A percentile compares a stretch with the other conserved stretches of the same genome.
These are phyloP conservation scores for Tetramorium simillimum DNA, from an alignment of 1,140 invertebrate species.

Conservation along the genomic window DNA sequence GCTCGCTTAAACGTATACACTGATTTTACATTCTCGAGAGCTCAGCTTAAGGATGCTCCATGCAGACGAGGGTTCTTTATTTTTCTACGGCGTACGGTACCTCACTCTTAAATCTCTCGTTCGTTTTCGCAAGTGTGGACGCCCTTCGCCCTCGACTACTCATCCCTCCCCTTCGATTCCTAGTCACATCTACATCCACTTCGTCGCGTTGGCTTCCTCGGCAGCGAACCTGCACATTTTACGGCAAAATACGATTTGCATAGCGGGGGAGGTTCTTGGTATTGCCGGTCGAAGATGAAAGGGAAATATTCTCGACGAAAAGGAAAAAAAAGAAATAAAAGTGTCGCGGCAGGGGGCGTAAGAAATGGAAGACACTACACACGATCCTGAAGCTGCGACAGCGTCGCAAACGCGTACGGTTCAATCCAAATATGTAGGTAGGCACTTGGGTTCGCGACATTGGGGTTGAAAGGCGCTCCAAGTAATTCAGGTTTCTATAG, in stretches of 20 bases:
- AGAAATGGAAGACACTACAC: conserved; percentile 46
- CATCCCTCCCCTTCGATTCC: conserved; percentile 31
- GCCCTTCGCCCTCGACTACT: conserved; percentile 22
- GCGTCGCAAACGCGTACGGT: conserved; percentile 53
- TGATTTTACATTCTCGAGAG: conserved; percentile 28
- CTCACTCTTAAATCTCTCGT: conserved; percentile 40
- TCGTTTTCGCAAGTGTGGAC: conserved; percentile 48
- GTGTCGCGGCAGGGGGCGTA: background rate
- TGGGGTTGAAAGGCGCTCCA: conserved; percentile 65
- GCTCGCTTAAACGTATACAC: conserved; percentile 22
- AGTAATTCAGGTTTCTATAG: conserved; percentile 73
- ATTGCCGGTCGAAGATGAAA: conserved; percentile 68
- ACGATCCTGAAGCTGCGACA: conserved; percentile 15
- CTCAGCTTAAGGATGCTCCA: conserved; percentile 19
- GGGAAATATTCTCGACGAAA: conserved; percentile 60
- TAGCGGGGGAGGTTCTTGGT: conserved; percentile 45
- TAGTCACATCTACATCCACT: conserved; percentile 54
- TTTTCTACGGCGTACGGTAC: conserved; percentile 9
- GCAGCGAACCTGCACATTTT: conserved; percentile 61
- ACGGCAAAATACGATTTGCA: conserved; percentile 72
- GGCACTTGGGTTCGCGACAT: conserved; percentile 54
- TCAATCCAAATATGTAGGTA: conserved; percentile 62
- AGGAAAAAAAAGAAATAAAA: background rate
- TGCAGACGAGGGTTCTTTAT: conserved; percentile 33
- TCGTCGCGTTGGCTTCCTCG: conserved; percentile 59